phyloP scores from a whole-genome alignment of 2,113 vertebrate genomes.

The Cyprinodon tularosa region DNA sequence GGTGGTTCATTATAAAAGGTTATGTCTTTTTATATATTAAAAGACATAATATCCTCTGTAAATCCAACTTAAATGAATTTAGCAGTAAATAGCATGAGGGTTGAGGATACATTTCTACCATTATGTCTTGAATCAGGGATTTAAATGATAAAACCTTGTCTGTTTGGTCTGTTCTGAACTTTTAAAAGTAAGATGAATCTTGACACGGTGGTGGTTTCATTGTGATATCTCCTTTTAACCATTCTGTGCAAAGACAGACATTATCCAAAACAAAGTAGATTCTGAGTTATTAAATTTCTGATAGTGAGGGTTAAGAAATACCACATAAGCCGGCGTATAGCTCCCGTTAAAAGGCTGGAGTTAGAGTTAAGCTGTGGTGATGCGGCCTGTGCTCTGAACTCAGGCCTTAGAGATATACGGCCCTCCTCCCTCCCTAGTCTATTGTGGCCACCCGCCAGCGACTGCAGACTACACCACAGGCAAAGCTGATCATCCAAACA shows the following conservation, averaged over 20 bases:
- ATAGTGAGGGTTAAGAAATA: constrained; percentile 64
- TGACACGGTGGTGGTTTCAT: constrained; percentile 27
- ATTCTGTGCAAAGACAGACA: constrained; percentile 61
- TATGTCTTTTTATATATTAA: too few relatives aligned
- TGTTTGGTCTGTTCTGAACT: constrained; percentile 17
- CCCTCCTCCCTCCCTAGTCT: constrained; percentile 18
- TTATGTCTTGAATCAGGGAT: neutral
- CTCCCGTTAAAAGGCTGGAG: constrained; percentile 69
- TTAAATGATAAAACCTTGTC: neutral
- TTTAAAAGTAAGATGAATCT: constrained; percentile 39
- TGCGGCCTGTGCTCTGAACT: constrained; percentile 54
- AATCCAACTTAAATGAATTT: neutral
- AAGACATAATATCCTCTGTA: neutral
- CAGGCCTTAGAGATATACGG: constrained; percentile 46
- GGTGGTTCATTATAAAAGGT: too few relatives aligned
- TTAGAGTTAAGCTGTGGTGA: constrained; percentile 69
- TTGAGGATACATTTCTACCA: neutral
- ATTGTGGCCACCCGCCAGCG: constrained; percentile 42
- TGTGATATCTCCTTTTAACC: constrained; percentile 43
- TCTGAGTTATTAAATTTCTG: constrained; percentile 69
- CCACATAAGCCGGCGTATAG: constrained; percentile 53
- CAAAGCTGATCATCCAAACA: constrained; percentile 70
- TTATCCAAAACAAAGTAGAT: constrained; percentile 65
- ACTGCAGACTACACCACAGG: constrained; percentile 55
- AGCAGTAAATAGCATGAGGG: neutral